A percentile compares a stretch with the other conserved stretches of the same genome.
phyloP scores from a whole-genome alignment of 2,797 vertebrate species.

The Sebastes cheni region DNA sequence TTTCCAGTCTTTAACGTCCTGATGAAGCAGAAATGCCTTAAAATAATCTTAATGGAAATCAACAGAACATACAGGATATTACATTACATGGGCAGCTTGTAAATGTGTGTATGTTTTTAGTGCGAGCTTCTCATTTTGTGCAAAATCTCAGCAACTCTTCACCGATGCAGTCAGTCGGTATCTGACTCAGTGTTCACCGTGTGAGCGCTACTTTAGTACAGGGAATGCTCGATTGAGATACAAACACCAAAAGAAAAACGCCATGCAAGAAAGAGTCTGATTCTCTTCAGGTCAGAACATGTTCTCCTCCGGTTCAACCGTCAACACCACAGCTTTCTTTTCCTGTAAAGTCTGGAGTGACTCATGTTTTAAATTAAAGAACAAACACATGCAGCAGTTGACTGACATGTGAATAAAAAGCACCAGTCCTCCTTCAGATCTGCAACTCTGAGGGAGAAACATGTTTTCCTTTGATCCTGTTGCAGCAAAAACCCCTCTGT shows the following conservation, averaged over 20 bases:
- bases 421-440: constrained; percentile 51
- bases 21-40: constrained; percentile 40
- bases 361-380: constrained; percentile 43
- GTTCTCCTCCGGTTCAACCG: constrained; percentile 14
- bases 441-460: constrained; percentile 55
- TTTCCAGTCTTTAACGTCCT: constrained; percentile 4
- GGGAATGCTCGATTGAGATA: not conserved
- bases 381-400: constrained; percentile 37
- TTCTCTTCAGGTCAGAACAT: constrained; percentile 7
- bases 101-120: not conserved
- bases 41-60: not conserved
- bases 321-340: not conserved
- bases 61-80: not conserved
- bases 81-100: not conserved
- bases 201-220: constrained; percentile 19
- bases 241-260: constrained; percentile 4
- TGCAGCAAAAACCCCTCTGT: constrained; percentile 61
- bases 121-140: constrained; percentile 3
- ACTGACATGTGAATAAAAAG: constrained; percentile 59
- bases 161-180: not conserved
- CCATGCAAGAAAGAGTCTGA: not conserved
- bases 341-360: constrained; percentile 39
- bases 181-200: constrained; percentile 14
- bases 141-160: constrained; percentile 8
- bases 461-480: constrained; percentile 65